phyloP scores from a whole-genome alignment of 35 echinoderm and acorn worm genomes.

The Amphiura filiformis region DNA sequence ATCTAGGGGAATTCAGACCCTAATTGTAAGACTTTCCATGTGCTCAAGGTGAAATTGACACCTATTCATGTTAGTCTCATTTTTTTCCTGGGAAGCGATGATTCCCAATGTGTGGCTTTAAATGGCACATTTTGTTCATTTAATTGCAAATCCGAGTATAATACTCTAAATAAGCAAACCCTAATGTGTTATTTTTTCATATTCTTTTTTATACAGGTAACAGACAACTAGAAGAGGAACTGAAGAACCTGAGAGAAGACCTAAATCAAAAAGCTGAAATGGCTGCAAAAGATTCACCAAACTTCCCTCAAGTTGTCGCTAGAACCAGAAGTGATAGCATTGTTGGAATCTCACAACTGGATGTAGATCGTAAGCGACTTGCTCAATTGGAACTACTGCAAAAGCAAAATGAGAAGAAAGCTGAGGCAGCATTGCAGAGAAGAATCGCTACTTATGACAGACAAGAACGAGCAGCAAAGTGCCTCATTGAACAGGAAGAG shows the following conservation, averaged over 20 bases:
- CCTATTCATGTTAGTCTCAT: no score
- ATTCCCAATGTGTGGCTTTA: no score
- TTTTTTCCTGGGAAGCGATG: no score
- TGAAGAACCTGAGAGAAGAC: conserved; percentile 14
- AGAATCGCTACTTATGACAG: conserved; percentile 65
- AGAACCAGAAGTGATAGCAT: background rate
- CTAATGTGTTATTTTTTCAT: no score
- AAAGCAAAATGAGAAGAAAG: conserved; percentile 66
- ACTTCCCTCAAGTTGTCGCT: conserved; percentile 48
- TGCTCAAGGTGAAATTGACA: no score
- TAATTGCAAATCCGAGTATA: no score
- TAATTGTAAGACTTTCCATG: no score
- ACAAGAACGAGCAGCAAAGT: conserved; percentile 61
- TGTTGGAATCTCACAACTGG: background rate
- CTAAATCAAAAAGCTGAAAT: conserved; percentile 8
- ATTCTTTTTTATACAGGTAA: conserved; percentile 43
- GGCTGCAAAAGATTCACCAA: background rate
- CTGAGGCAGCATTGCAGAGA: conserved; percentile 53
- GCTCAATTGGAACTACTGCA: conserved; percentile 75
- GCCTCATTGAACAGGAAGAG: conserved; percentile 81
- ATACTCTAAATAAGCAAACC: no score
- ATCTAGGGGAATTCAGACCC: no score
- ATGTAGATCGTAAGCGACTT: conserved; percentile 62
- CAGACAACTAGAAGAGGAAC: conserved; percentile 56
- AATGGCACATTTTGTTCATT: no score